Conservation (phyloP, 2,113 vertebrate genomes). For the Malurus alboscapulatus region DNA sequence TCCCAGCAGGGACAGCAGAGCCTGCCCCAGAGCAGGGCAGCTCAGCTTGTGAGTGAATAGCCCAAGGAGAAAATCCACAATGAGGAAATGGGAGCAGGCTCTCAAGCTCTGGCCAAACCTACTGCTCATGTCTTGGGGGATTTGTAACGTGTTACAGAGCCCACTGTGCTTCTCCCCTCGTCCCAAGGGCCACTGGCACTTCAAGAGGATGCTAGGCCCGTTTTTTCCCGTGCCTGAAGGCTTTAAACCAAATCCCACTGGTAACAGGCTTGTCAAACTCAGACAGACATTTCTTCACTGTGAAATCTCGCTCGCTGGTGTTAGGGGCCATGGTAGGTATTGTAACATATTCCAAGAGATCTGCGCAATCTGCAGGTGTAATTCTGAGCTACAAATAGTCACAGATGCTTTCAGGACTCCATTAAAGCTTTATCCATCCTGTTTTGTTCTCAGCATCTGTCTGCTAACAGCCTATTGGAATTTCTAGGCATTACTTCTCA, state of each 20-base stretch:
- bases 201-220: neutral
- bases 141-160: neutral
- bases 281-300: neutral
- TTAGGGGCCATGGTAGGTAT: neutral
- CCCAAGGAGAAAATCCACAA: neutral
- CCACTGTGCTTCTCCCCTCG: neutral
- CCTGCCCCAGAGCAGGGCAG: neutral
- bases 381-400: neutral
- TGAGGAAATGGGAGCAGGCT: neutral
- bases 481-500: conserved; percentile 22
- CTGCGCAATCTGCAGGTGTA: neutral
- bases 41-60: neutral
- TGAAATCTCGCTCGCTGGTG: neutral
- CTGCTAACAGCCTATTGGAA: neutral
- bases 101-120: neutral
- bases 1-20: neutral
- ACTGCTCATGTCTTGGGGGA: neutral
- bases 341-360: neutral
- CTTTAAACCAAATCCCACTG: neutral
- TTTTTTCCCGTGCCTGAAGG: neutral
- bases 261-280: neutral
- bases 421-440: conserved; percentile 22
- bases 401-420: neutral
- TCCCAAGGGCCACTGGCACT: neutral
- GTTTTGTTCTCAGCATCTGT: conserved; percentile 13